A percentile compares a stretch with the other conserved stretches of the same genome.
phyloP scores from a whole-genome alignment of 2,113 vertebrate species.

The Dascyllus trimaculatus region DNA sequence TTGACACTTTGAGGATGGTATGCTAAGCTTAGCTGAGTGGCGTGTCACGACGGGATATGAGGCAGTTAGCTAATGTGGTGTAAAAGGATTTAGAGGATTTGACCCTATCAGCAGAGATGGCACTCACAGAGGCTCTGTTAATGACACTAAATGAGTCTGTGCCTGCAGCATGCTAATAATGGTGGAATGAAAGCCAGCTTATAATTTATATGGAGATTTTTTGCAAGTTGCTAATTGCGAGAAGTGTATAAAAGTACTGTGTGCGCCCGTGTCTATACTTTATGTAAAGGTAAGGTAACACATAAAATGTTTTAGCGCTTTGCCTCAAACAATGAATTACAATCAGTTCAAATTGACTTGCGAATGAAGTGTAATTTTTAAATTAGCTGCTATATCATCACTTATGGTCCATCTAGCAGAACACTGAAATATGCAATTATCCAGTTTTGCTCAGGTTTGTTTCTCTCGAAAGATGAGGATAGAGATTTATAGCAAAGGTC shows the following conservation, averaged over 20 bases:
- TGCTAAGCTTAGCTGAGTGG: constrained; percentile 75
- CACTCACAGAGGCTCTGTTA: constrained; percentile 74
- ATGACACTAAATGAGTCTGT: constrained; percentile 77
- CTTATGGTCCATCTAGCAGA: not conserved
- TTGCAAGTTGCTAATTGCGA: constrained; percentile 28
- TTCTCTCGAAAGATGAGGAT: not conserved
- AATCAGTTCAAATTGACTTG: not conserved
- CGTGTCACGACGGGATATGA: constrained; percentile 66
- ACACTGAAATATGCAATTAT: constrained; percentile 1
- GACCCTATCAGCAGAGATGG: constrained; percentile 77
- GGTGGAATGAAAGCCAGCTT: constrained; percentile 49
- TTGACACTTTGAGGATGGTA: constrained; percentile 68
- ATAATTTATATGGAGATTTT: constrained; percentile 54
- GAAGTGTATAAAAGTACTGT: constrained; percentile 27
- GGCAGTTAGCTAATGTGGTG: constrained; percentile 79
- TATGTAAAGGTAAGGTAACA: constrained; percentile 10
- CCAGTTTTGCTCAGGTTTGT: not conserved
- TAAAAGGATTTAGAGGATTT: constrained; percentile 83
- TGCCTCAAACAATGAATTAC: constrained; percentile 9
- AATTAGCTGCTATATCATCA: constrained; percentile 2
- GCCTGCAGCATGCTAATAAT: constrained; percentile 73
- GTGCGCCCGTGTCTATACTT: not conserved
- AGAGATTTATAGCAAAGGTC: too few relatives aligned
- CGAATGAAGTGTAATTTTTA: constrained; percentile 16
- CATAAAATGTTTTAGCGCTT: not conserved